Base-by-base conservation (phyloP, 1,140 invertebrate genomes). In the Cyrtorhinus lividipennis region DNA sequence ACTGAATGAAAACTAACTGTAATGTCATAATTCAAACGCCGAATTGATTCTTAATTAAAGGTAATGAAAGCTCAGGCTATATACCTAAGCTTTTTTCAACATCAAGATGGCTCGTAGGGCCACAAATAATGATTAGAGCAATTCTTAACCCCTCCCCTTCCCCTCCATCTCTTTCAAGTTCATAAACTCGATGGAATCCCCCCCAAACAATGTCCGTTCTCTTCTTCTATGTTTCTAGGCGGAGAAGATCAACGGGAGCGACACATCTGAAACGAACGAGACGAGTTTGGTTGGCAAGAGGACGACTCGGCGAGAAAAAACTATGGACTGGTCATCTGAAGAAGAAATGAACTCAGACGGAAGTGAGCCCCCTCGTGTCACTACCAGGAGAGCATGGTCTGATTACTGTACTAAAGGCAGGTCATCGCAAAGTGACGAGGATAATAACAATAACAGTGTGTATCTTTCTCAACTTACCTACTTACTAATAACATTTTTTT, bases 331-430 rank as follows among this genome's bases (percentile, higher is more conserved):
- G 71, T 48, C 70, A 70, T 63, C 62, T 46, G 62, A 62, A 13
- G 59, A 67, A 46, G 72, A 73, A 44, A 70, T 65, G 61, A 76
- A 69, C 23, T 65, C 65, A 13, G 67, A 68, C 13, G 67, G 68
- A 53, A 71, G 71, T 59, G 72, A 73, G 30, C 68, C 78, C 30
- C 77, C 75, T 68, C 83, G 83, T 18, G 81, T 83, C 2, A 87
- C 84, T 38, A 88, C 85, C 0, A 75, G 86, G 8, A 76, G 82
- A 66, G 83, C 84, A 30, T 88, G 86, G 86, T 83, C 81, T 22
- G 83, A 86, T 71, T 85, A 81, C 78, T 81, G 79, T 71, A 82
- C 79, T 62, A 80, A 76, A 69, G 78, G 72, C 38, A 80, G 80
- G 69, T 79, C 76, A 60, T 80, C 76, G 53, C 77, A 78, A 63